Evolutionary conservation across 2,797 vertebrate genomes (phyloP).

Genomic region (Lepus oiostolus): DNA sequence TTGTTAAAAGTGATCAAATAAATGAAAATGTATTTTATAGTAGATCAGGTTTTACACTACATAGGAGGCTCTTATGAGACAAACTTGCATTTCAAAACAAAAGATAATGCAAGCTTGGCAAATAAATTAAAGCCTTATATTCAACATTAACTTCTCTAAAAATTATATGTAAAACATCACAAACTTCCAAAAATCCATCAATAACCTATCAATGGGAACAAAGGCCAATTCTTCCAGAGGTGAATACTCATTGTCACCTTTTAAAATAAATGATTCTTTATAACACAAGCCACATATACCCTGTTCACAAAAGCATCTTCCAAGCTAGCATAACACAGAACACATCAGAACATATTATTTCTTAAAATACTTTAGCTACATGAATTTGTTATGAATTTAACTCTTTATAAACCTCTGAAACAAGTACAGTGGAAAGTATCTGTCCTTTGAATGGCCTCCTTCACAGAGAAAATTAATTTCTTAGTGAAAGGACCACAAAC

Average conservation of each 20-base stretch:
- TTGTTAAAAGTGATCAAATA: conserved; percentile 66
- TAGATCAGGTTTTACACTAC: conserved; percentile 38
- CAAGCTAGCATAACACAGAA: background rate
- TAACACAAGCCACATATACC: background rate
- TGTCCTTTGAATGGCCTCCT: conserved; percentile 17
- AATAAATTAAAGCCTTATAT: conserved; percentile 27
- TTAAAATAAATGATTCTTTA: conserved; percentile 41
- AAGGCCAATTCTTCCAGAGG: conserved; percentile 18
- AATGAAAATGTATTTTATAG: conserved; percentile 45
- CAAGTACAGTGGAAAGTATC: conserved; percentile 18
- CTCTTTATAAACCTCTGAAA: conserved; percentile 31
- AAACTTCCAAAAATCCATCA: conserved; percentile 59
- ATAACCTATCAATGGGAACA: conserved; percentile 19
- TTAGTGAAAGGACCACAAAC: background rate
- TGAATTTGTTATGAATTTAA: background rate
- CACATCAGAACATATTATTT: conserved; percentile 22
- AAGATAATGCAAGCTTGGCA: conserved; percentile 49
- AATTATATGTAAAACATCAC: conserved; percentile 38
- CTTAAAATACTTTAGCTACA: conserved; percentile 28
- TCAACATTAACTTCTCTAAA: conserved; percentile 59
- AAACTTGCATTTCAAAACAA: conserved; percentile 49
- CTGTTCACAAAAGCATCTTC: conserved; percentile 28
- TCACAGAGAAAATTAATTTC: conserved; percentile 61
- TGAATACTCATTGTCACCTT: conserved; percentile 41
- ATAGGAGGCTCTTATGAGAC: conserved; percentile 8